These are phyloP conservation scores for Aplidium turbinatum DNA, from an alignment of 23 tunicate genomes.

Conservation along the genomic window DNA sequence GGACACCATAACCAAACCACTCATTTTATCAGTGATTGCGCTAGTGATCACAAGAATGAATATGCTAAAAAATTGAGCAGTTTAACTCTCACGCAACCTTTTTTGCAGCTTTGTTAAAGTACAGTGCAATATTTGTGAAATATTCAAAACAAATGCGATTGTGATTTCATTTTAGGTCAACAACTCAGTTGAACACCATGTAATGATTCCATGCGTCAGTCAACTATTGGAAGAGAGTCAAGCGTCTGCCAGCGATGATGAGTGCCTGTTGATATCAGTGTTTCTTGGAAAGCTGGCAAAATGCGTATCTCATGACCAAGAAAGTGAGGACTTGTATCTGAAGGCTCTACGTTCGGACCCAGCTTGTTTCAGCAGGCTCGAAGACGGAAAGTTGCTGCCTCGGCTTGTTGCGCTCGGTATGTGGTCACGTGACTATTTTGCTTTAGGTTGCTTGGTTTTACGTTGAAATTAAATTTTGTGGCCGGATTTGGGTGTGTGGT, in stretches of 20 bases:
- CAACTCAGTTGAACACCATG: background rate
- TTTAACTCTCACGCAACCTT: too few species aligned
- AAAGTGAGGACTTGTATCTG: background rate
- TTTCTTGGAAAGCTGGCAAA: background rate
- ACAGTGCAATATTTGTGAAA: too few species aligned
- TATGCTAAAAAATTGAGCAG: too few species aligned
- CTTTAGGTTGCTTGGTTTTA: too few species aligned
- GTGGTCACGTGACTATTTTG: too few species aligned
- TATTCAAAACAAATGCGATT: background rate
- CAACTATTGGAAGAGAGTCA: background rate
- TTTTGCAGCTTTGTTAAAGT: too few species aligned
- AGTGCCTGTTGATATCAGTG: conserved; percentile 4
- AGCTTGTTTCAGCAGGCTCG: background rate
- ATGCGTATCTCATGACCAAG: background rate
- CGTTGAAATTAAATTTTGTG: too few species aligned
- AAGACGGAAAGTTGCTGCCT: background rate
- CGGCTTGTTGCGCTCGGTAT: conserved; percentile 9
- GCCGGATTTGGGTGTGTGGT: too few species aligned
- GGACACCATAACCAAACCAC: too few species aligned
- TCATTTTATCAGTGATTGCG: too few species aligned
- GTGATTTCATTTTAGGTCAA: conserved; percentile 13
- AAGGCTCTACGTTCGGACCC: background rate
- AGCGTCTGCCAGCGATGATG: background rate
- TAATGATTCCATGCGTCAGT: conserved; percentile 3
- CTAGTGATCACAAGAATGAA: too few species aligned